Evolutionary conservation across 2,888 invertebrate species (phyloP), one percentile per base, ranked within the genome.

Genomic region (Melinaea marsaeus): DNA sequence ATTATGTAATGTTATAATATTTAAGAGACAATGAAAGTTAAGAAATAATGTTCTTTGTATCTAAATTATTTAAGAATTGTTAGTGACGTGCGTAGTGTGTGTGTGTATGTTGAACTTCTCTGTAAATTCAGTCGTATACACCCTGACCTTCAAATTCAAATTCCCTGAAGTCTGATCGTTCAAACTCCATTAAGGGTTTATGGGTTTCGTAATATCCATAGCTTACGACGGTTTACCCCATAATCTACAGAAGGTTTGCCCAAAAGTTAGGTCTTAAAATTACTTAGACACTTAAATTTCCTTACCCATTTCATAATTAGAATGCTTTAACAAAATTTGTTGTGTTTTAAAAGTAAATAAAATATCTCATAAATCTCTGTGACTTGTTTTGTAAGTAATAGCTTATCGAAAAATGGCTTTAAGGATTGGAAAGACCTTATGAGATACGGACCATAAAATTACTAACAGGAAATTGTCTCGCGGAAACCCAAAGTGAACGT

Each of bases 401-500:
- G 22, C 32, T 22, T 32, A 51, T 51, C 6, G 9, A 51, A 51
- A 51, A 51, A 51, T 9, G 4, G 32, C 22, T 56, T 55, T 13
- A 33, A 48, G 55, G 55, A 64, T 61, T 61, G 58, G 56, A 48
- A 55, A 61, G 46, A 58, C 47, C 45, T 61, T 55, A 61, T 58
- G 58, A 47, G 46, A 61, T 61, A 64, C 58, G 61, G 48, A 32
- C 63, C 55, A 61, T 58, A 64, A 64, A 64, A 64, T 61, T 61
- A 65, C 56, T 34, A 58, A 62, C 56, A 65, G 64, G 62, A 62
- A 59, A 65, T 65, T 62, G 58, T 56, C 55, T 59, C n/a, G 34
- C 48, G 46, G 54, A 11, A 57, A 61, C 58, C n/a, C 58, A 61
- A 35, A n/a, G 60, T 57, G 57, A 64, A 32, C 51, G 51, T 51